A percentile compares a stretch with the other conserved stretches of the same genome.
Conservation (phyloP, 2,797 vertebrate genomes). For the Calcarius lapponicus region DNA sequence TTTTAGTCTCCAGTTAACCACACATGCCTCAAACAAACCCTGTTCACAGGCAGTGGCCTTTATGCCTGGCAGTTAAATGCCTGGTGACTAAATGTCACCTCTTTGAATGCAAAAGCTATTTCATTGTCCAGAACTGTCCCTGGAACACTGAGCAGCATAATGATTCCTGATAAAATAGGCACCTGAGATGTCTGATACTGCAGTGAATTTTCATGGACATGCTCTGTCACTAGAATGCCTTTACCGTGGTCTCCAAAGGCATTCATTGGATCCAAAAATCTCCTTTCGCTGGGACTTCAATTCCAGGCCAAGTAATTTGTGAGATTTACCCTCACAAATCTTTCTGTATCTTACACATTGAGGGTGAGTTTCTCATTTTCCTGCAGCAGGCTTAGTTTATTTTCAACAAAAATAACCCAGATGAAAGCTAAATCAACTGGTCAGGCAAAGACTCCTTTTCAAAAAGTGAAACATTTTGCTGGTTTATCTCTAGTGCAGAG, state of each 20-base stretch:
- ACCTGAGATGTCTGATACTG: constrained; percentile 1
- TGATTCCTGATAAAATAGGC: constrained; percentile 19
- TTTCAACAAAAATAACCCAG: neutral
- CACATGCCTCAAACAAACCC: neutral
- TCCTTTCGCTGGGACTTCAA: neutral
- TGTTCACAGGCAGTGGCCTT: neutral
- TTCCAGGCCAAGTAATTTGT: neutral
- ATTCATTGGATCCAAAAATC: neutral
- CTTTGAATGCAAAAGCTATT: constrained; percentile 2
- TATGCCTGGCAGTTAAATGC: neutral
- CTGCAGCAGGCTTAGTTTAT: neutral
- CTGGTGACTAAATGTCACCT: constrained; percentile 7
- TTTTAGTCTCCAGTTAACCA: neutral
- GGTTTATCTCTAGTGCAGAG: neutral
- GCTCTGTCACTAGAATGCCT: neutral
- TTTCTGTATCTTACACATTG: neutral
- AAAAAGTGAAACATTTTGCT: neutral
- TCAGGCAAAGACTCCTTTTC: neutral
- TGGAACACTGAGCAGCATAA: constrained; percentile 44
- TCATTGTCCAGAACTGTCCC: constrained; percentile 26
- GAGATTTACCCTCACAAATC: neutral
- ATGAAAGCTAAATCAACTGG: neutral
- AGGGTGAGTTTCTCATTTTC: neutral
- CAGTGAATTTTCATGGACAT: constrained; percentile 28
- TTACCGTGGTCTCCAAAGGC: neutral